Conservation (phyloP, 1,140 invertebrate species). For the Mesaphorura yosii region DNA sequence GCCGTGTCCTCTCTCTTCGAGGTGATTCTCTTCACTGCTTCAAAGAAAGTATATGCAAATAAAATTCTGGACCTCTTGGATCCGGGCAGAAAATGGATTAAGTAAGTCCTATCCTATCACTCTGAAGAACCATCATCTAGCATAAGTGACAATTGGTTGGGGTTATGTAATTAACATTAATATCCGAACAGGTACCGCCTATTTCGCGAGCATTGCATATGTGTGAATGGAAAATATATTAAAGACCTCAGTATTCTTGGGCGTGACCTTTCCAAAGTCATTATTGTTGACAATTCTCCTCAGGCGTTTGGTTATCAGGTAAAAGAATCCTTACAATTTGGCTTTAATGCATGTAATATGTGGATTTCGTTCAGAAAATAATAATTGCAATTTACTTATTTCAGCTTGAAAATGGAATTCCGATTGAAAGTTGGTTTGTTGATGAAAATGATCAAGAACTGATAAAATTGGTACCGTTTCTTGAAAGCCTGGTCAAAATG, state of each 20-base stretch:
- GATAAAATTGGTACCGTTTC: conserved; percentile 82
- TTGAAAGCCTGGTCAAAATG: conserved; percentile 69
- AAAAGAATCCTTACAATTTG: conserved; percentile 28
- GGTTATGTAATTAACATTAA: not conserved
- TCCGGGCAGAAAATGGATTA: conserved; percentile 76
- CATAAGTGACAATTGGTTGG: too few relatives aligned
- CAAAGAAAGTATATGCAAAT: conserved; percentile 90
- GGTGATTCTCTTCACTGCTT: conserved; percentile 92
- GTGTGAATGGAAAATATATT: conserved; percentile 91
- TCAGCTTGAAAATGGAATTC: conserved; percentile 90
- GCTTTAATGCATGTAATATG: not conserved
- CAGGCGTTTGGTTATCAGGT: conserved; percentile 85
- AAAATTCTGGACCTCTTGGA: conserved; percentile 87
- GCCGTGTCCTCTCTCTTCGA: conserved; percentile 80
- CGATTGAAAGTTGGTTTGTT: conserved; percentile 94
- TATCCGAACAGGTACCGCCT: conserved; percentile 52
- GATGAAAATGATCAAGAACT: conserved; percentile 81
- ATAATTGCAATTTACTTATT: conserved; percentile 14
- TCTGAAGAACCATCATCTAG: too few relatives aligned
- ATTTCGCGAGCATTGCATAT: conserved; percentile 90
- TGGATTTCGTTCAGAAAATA: conserved; percentile 12
- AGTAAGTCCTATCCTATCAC: too few relatives aligned
- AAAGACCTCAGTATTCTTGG: conserved; percentile 90
- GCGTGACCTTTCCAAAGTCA: conserved; percentile 78
- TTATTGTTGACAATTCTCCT: conserved; percentile 86